phyloP scores from a whole-genome alignment of 1,140 invertebrate species.

The Dryas iulia region DNA sequence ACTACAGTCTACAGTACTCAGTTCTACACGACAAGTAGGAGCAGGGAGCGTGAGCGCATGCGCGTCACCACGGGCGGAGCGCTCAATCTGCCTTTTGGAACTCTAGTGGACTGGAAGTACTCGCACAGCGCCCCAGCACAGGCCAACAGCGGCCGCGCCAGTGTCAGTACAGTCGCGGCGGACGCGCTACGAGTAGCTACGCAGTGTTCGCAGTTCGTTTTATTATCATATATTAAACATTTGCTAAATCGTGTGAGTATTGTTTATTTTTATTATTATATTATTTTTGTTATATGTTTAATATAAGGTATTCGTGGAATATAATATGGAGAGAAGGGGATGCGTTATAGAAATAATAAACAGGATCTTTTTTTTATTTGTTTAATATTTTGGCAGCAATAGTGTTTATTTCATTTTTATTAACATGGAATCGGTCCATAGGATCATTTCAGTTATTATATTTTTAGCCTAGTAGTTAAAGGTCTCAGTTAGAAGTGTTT shows the following conservation, averaged over 20 bases:
- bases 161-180: constrained; percentile 51
- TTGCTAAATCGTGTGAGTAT: not conserved
- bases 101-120: constrained; percentile 6
- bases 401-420: no score
- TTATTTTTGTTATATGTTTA: no score
- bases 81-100: constrained; percentile 34
- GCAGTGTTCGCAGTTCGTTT: not conserved
- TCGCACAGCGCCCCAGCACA: not conserved
- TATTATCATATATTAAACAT: not conserved
- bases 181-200: constrained; percentile 38
- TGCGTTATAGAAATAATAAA: no score
- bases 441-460: not conserved
- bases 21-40: constrained; percentile 15
- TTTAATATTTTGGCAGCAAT: no score
- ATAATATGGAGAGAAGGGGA: no score
- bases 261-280: not conserved
- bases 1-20: not conserved
- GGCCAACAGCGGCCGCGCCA: constrained; percentile 29
- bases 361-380: no score
- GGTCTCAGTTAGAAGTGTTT: not conserved
- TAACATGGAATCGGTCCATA: not conserved
- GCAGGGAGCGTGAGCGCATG: constrained; percentile 26
- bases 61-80: constrained; percentile 16
- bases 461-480: not conserved
- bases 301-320: no score